Evolutionary conservation across 2,797 vertebrate species (phyloP), one percentile per base, ranked within the genome.

Genomic region (Rhyacichthys aspro): DNA sequence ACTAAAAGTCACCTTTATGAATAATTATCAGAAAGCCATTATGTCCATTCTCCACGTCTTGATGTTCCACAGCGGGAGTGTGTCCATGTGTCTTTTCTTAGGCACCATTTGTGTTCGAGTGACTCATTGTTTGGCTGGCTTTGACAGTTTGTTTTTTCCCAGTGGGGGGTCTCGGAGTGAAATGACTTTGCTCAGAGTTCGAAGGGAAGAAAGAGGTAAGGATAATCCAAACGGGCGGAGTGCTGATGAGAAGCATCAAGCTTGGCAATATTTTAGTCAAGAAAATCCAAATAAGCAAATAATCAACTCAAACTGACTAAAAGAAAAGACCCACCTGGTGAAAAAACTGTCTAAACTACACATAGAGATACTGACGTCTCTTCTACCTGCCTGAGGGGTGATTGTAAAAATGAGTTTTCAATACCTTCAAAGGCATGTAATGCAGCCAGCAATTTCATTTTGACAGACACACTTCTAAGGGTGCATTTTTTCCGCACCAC

Each of bases 401-500:
- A 83, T 87, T 83, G 78, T 74, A 74, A 78, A 85, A 86, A 85
- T 75, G 59, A 77, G 73, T 83, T 86, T 84, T 73, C 81, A 83
- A 82, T 86, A 81, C 78, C 78, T 88, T 88, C 82, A 89, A 85
- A 89, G 85, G 70, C 68, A 74, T 83, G 78, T 85, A 88, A 82
- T 84, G 78, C 81, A 84, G 79, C 65, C 74, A 48, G 81, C 84
- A 79, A 85, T 85, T 87, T 89, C 64, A 71, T 85, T 86, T 84
- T 90, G 83, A 90, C 81, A 84, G 82, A 84, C 78, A 76, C 70
- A 83, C 78, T 86, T 86, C 79, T 65, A 62, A 86, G 75, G 74
- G 76, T 77, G 67, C 55, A 53, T 37, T 11, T 43, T 45, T 69
- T 55, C 57, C 11, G 34, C 52, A 41, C 43, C 72, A 77, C 65